Base-by-base conservation (phyloP, 2,797 vertebrate genomes). In the Petrocephalus schoutedeni region DNA sequence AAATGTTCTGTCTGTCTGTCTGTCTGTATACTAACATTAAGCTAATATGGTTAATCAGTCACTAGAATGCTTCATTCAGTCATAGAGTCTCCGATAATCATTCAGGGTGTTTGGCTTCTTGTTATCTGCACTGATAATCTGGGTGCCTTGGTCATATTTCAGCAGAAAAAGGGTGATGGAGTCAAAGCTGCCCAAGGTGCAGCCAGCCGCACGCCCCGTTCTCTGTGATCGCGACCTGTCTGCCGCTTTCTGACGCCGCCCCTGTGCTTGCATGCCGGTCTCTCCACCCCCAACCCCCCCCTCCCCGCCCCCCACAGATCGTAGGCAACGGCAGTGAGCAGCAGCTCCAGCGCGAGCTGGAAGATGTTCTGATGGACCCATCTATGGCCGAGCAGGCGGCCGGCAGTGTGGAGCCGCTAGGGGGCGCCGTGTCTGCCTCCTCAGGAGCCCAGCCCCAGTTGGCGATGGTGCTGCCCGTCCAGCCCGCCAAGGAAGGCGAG, bases 301-400 rank as follows among this genome's bases (percentile, higher is more conserved):
- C 58, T 49, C 57, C 58, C 16, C 61, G 8, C 19, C 5, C n/a
- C 23, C 23, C 1, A 59, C 92, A 99, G 98, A 99, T 99, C 90
- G 97, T 99, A 93, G 98, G 98, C 87, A 99, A 99, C 97, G 98
- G 98, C 91, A 99, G 98, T 88, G 98, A 99, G 89, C 98, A 99
- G 95, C 97, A 99, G 94, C 96, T 99, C 87, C 97, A 96, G 93
- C 96, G 95, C 91, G 98, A 99, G 91, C 95, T 99, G 32, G 98
- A 98, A 88, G 98, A 99, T 92, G 97, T 99, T 90, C 95, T 99
- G 91, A 99, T 99, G 98, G 98, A 99, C 91, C 97, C 98, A 2
- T 98, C 97, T 2, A 88, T 97, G 91, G 96, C 96, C 9, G 96
- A 96, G 88, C 95, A 92, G 28, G 90, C 92, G 53, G 28, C 92